These are phyloP conservation scores for Megalopta genalis DNA, from an alignment of 1,140 invertebrate species.

Conservation along the genomic window DNA sequence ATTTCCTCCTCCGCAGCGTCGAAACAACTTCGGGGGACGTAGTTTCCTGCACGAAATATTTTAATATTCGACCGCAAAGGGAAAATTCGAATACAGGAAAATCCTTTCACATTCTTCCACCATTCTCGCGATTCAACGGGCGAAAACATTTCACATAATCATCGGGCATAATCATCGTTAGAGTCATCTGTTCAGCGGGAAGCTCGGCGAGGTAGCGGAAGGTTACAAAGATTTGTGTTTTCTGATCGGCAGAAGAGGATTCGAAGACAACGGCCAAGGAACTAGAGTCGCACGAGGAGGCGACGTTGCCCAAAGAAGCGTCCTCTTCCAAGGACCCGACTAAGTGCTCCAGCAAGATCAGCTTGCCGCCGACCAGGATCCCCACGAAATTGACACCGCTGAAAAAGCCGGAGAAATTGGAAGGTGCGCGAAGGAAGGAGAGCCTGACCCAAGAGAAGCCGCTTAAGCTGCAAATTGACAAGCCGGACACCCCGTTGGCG, in stretches of 20 bases:
- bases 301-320: conserved; percentile 67
- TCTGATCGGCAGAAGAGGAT: conserved; percentile 76
- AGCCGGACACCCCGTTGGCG: conserved; percentile 56
- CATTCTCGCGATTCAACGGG: no score
- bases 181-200: no score
- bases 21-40: not conserved
- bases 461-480: conserved; percentile 55
- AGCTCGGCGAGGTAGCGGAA: no score
- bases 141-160: no score
- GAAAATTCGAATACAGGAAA: not conserved
- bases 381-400: conserved; percentile 74
- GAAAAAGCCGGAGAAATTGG: conserved; percentile 60
- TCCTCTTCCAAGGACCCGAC: conserved; percentile 9
- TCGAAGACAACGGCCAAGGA: conserved; percentile 79
- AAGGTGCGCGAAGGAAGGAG: conserved; percentile 47
- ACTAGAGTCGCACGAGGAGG: conserved; percentile 79
- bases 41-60: not conserved
- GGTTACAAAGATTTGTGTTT: not conserved
- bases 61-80: not conserved
- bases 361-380: conserved; percentile 66
- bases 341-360: conserved; percentile 16
- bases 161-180: no score
- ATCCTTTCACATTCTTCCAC: not conserved
- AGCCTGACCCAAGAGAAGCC: conserved; percentile 45
- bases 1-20: not conserved